phyloP scores from a whole-genome alignment of 2,888 invertebrate genomes.

The Aquatica leii region DNA sequence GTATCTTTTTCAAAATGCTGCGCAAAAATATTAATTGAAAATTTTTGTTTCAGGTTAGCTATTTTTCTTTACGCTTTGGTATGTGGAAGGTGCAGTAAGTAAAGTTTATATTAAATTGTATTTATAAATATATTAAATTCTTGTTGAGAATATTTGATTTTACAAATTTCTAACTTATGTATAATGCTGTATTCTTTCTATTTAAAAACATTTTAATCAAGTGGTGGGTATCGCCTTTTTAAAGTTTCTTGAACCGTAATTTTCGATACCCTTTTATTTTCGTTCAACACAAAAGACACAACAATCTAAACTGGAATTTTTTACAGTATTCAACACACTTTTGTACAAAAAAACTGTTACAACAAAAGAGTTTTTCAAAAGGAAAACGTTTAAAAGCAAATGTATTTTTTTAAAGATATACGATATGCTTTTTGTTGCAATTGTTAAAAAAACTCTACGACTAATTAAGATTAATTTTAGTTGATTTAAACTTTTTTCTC shows the following conservation, averaged over 20 bases:
- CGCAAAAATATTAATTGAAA: no score
- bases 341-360: neutral
- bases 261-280: neutral
- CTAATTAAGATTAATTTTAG: no score
- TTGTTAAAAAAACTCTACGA: no score
- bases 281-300: no score
- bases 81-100: neutral
- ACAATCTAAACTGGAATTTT: no score
- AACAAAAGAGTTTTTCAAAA: neutral
- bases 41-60: constrained; percentile 10
- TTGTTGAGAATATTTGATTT: neutral
- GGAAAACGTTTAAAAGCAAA: neutral
- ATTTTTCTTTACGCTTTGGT: neutral
- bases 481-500: no score
- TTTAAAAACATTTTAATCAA: neutral
- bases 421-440: no score
- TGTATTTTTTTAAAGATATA: no score
- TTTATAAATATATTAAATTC: neutral
- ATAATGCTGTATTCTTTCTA: neutral
- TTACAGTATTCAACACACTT: neutral
- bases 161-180: neutral
- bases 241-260: neutral
- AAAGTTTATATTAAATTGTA: neutral
- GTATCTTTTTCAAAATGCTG: no score
- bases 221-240: neutral